Percentiles rank a stretch among this genome's conserved stretches.
These are phyloP conservation scores for Caenorhabditis sp. DNA, from an alignment of 2,888 invertebrate species.

Conservation along the genomic window DNA sequence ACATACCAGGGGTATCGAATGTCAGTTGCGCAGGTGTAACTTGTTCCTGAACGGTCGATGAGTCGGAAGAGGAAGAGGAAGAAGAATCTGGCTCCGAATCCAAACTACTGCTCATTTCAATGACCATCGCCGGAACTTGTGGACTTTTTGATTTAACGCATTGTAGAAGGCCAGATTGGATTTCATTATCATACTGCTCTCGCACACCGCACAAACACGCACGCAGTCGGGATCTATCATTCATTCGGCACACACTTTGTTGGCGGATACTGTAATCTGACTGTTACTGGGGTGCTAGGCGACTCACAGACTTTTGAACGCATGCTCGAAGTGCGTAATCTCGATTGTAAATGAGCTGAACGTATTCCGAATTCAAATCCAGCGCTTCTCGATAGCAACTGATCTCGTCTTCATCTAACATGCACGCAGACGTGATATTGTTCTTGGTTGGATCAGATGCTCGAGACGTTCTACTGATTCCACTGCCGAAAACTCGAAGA, in stretches of 20 bases:
- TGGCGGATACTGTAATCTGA: constrained; percentile 64
- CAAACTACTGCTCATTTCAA: constrained; percentile 58
- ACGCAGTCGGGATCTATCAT: constrained; percentile 66
- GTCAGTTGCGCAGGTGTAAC: constrained; percentile 40
- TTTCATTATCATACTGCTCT: constrained; percentile 67
- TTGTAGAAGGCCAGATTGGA: constrained; percentile 66
- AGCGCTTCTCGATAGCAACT: constrained; percentile 69
- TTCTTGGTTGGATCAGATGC: constrained; percentile 66
- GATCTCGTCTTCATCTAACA: constrained; percentile 70
- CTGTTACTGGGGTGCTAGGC: background rate
- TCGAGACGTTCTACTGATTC: constrained; percentile 68
- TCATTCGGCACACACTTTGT: constrained; percentile 68
- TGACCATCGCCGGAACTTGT: constrained; percentile 46
- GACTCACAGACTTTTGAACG: constrained; percentile 70
- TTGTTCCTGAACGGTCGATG: constrained; percentile 41
- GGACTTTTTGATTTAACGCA: constrained; percentile 60
- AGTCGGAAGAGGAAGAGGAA: constrained; percentile 3
- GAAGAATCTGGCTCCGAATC: constrained; percentile 43
- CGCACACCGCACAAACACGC: constrained; percentile 72
- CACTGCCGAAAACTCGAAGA: constrained; percentile 72
- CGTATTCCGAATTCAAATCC: constrained; percentile 68
- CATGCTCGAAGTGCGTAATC: constrained; percentile 71
- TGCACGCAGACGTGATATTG: constrained; percentile 70
- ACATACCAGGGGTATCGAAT: constrained; percentile 57
- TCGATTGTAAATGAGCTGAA: constrained; percentile 67